Conservation (phyloP, 2,888 invertebrate genomes). For the Drosophila hawaiiensis region DNA sequence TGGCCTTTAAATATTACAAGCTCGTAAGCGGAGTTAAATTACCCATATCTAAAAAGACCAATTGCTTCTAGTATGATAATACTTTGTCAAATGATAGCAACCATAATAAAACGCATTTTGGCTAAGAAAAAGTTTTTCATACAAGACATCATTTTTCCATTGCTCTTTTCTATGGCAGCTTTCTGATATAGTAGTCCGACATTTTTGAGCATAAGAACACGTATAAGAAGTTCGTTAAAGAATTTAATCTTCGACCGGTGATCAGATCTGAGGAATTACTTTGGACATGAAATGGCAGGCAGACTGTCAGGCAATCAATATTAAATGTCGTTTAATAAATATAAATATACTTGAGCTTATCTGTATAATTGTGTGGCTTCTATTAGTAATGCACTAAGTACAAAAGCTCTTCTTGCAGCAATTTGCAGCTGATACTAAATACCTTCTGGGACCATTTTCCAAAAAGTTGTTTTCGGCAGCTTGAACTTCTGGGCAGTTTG, state of each 20-base stretch:
- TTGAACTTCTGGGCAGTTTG: background rate
- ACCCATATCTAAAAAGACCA: background rate
- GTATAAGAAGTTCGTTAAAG: background rate
- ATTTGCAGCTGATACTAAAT: slow-evolving; percentile 14
- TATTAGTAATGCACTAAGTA: background rate
- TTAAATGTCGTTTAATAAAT: background rate
- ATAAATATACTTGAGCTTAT: background rate
- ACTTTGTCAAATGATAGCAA: background rate
- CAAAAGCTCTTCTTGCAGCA: background rate
- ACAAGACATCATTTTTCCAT: background rate
- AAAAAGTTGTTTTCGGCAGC: slow-evolving; percentile 3
- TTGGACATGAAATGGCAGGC: background rate
- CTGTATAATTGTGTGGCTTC: background rate
- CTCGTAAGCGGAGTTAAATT: background rate
- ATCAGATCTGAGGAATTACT: background rate
- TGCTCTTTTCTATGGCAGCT: background rate
- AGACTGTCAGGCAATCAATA: background rate
- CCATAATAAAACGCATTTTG: background rate
- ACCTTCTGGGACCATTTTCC: slow-evolving; percentile 7
- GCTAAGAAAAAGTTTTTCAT: background rate
- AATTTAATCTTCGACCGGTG: background rate
- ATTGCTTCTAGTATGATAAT: background rate
- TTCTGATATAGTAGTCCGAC: background rate
- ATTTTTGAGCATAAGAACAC: background rate
- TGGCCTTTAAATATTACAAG: background rate